phyloP scores from a whole-genome alignment of 2,888 invertebrate genomes.

The Pristionchus fissidentatus region DNA sequence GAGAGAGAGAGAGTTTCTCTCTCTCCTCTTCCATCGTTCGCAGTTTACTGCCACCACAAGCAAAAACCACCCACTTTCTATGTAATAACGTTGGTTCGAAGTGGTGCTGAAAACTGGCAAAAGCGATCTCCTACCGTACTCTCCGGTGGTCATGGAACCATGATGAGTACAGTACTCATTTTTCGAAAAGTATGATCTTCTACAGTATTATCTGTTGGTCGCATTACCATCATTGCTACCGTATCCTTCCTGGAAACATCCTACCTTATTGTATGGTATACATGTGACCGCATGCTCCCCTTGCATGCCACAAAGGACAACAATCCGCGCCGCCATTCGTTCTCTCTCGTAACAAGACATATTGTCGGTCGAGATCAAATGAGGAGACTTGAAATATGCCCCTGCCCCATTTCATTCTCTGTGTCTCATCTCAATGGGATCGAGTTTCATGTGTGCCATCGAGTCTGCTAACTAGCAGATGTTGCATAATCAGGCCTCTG shows the following conservation, averaged over 20 bases:
- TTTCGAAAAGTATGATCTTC: too few species aligned
- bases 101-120: neutral
- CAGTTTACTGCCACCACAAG: conserved; percentile 28
- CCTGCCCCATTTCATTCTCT: neutral
- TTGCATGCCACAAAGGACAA: neutral
- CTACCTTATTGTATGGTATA: too few species aligned
- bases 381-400: conserved; percentile 27
- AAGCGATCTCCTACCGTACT: neutral
- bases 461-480: conserved; percentile 15
- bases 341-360: neutral
- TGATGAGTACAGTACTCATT: too few species aligned
- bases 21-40: too few species aligned
- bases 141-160: too few species aligned
- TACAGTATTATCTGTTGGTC: too few species aligned
- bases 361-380: conserved; percentile 5
- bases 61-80: conserved; percentile 32
- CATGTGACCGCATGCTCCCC: too few species aligned
- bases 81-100: conserved; percentile 35
- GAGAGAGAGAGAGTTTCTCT: neutral
- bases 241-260: too few species aligned
- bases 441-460: conserved; percentile 36
- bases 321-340: neutral
- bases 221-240: too few species aligned
- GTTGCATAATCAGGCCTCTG: conserved; percentile 17
- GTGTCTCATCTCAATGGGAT: neutral